Base-by-base conservation (phyloP, 2,888 invertebrate species). In the Isotomurus palustris region DNA sequence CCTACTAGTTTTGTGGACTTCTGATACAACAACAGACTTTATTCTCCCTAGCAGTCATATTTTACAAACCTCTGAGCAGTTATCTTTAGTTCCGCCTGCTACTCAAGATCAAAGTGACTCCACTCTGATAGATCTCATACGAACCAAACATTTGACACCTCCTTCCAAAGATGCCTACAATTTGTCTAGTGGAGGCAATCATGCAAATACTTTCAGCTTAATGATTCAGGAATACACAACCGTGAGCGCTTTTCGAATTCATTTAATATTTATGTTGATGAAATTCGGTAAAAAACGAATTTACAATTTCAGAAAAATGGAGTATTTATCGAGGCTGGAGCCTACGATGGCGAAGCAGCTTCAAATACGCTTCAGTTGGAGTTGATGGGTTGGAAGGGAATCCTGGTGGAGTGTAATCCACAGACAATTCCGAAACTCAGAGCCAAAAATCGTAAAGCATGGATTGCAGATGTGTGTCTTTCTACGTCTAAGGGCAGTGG, bases 321-420 rank as follows among this genome's bases (percentile, higher is more conserved):
- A 3, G n/a, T n/a, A 17, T 49, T 49, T n/a, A 35, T 49, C 4
- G 49, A 49, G 24, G 49, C 49, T 6, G 49, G 49, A 21, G 49
- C 49, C 21, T 49, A 49, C 21, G 49, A 49, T 24, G 49, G 49
- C 2, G 49, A 49, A 35, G 49, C 22, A 4, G 49, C 49, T n/a
- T 49, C 49, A 19, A 49, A 49, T 21, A 21, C 49, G 5, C 22
- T 49, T 3, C 35, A 5, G 4, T 22, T 49, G 22, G 49, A 49
- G 24, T 19, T 21, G 8, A 12, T 17, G 4, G 49, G 49, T 21
- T 49, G 49, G 49, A 3, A 4, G 22, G 49, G 49, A 4, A 5
- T 49, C 10, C 35, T 49, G n/a, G 35, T 49, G 12, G 49, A 49
- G 35, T 49, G 49, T 35, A 49, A 49, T 21, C 49, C 49, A 3